Conservation (phyloP, 2,113 vertebrate species). For the Protomyctophum bolini region DNA sequence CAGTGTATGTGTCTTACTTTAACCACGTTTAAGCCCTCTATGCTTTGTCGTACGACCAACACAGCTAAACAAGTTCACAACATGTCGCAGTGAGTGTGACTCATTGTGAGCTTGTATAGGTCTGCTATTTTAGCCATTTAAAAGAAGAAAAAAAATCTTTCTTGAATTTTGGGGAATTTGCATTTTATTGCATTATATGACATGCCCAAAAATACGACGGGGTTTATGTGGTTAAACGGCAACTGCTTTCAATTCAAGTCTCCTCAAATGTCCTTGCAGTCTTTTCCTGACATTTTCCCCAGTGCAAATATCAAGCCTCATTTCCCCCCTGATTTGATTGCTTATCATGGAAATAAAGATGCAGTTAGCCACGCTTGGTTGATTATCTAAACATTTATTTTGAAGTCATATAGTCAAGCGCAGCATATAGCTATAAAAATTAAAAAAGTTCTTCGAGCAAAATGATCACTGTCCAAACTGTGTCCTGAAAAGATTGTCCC, state of each 20-base stretch:
- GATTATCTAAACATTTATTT: not conserved
- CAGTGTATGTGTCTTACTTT: too few species aligned
- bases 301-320: slow-evolving; percentile 52
- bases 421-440: slow-evolving; percentile 20
- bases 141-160: too few species aligned
- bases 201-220: too few species aligned
- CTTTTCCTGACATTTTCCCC: slow-evolving; percentile 36
- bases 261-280: slow-evolving; percentile 30
- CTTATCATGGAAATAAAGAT: slow-evolving; percentile 50
- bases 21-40: too few species aligned
- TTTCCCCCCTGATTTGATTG: slow-evolving; percentile 43
- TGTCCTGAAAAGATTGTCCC: slow-evolving; percentile 55
- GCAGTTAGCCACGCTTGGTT: not conserved
- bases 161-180: too few species aligned
- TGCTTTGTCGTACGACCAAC: too few species aligned
- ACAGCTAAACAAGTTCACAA: too few species aligned
- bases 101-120: too few species aligned
- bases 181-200: too few species aligned
- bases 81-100: too few species aligned
- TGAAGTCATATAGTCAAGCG: slow-evolving; percentile 1
- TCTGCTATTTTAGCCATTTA: too few species aligned
- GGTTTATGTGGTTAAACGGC: too few species aligned
- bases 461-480: slow-evolving; percentile 51
- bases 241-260: slow-evolving; percentile 11
- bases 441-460: slow-evolving; percentile 18